Conservation (phyloP, 2,113 vertebrate species). For the Elachura formosa region DNA sequence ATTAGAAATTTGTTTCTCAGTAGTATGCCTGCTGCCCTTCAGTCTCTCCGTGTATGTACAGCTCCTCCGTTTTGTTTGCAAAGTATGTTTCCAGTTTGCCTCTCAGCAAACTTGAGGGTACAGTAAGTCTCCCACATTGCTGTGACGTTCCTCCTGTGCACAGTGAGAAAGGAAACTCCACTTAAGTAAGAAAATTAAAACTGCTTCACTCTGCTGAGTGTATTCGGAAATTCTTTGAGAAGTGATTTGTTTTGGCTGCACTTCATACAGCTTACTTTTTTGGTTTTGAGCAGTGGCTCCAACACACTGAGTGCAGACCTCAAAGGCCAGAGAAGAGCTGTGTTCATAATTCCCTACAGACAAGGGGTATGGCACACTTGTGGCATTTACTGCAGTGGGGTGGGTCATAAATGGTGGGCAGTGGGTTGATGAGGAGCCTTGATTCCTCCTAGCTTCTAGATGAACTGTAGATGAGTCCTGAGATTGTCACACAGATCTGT, state of each 20-base stretch:
- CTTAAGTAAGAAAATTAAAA: background rate
- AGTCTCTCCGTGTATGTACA: background rate
- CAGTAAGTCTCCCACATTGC: background rate
- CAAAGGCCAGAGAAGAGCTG: background rate
- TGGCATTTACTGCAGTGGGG: background rate
- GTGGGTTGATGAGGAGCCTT: background rate
- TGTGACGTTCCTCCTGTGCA: background rate
- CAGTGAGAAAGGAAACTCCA: background rate
- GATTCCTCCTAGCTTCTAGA: background rate
- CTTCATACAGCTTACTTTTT: background rate
- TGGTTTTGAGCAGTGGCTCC: background rate
- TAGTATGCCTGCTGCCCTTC: background rate
- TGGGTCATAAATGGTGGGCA: background rate
- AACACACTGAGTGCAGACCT: background rate
- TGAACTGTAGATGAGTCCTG: background rate
- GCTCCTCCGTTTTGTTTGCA: background rate
- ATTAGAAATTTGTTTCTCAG: background rate
- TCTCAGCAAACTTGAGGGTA: background rate
- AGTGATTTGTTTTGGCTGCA: background rate
- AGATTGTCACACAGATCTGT: background rate
- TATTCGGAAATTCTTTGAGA: background rate
- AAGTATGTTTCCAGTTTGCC: background rate
- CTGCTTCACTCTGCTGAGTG: background rate
- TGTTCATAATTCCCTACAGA: background rate
- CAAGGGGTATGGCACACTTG: background rate